phyloP scores from a whole-genome alignment of 2,888 invertebrate species.

The Scaptomyza flava region DNA sequence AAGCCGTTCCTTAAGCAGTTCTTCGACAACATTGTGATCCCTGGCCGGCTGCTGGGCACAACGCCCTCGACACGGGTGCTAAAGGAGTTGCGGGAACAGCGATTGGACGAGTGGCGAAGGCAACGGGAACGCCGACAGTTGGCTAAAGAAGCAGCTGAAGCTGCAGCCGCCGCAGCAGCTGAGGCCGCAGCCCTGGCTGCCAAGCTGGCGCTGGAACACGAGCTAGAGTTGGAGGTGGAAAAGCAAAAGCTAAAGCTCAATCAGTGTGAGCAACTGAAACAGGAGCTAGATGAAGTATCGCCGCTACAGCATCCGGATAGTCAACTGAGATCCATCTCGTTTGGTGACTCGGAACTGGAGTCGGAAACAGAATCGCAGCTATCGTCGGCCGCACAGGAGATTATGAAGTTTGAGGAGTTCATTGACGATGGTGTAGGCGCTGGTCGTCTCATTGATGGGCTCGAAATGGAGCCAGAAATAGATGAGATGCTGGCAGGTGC shows the following conservation, averaged over 20 bases:
- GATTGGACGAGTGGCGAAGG: slow-evolving; percentile 74
- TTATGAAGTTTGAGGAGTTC: slow-evolving; percentile 82
- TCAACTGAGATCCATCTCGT: slow-evolving; percentile 63
- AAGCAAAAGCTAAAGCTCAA: neutral
- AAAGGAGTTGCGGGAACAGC: slow-evolving; percentile 70
- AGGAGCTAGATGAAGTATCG: slow-evolving; percentile 30
- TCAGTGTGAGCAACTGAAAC: slow-evolving; percentile 28
- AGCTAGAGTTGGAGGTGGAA: slow-evolving; percentile 19
- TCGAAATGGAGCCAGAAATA: slow-evolving; percentile 82
- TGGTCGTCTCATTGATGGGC: slow-evolving; percentile 78
- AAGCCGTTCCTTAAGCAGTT: slow-evolving; percentile 83
- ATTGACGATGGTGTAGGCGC: slow-evolving; percentile 81
- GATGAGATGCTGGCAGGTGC: slow-evolving; percentile 70
- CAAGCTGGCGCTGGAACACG: slow-evolving; percentile 9
- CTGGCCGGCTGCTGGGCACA: slow-evolving; percentile 79
- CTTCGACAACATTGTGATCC: slow-evolving; percentile 81
- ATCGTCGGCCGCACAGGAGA: slow-evolving; percentile 79
- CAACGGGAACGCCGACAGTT: slow-evolving; percentile 65
- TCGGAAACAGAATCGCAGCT: slow-evolving; percentile 82
- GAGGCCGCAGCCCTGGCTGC: slow-evolving; percentile 8
- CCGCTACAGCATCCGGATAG: slow-evolving; percentile 42
- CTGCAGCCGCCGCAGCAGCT: slow-evolving; percentile 22
- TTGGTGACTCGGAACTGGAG: slow-evolving; percentile 79
- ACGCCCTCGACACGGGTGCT: slow-evolving; percentile 79
- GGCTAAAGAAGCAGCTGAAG: slow-evolving; percentile 36